Conservation (phyloP, 2,888 invertebrate genomes). For the Chrysotoxum bicinctum region DNA sequence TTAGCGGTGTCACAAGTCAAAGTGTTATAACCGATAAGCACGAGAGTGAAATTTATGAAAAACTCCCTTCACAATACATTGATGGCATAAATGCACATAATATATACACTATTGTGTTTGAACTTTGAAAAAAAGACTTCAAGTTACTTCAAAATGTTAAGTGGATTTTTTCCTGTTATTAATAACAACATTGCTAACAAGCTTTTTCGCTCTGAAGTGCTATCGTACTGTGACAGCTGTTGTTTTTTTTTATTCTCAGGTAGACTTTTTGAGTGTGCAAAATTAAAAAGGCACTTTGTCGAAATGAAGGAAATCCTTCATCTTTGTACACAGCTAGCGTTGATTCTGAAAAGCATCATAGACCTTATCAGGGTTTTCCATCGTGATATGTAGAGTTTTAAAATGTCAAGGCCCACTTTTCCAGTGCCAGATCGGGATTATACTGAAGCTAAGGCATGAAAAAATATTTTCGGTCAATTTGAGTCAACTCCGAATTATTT, state of each 20-base stretch:
- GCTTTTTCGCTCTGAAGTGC: background rate
- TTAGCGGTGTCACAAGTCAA: constrained; percentile 34
- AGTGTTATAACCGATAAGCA: constrained; percentile 20
- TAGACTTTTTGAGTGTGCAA: too few relatives aligned
- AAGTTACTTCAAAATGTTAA: background rate
- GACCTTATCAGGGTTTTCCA: too few relatives aligned
- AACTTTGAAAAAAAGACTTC: background rate
- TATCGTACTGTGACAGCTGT: background rate
- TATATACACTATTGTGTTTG: background rate
- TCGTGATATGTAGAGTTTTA: too few relatives aligned
- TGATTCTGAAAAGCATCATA: too few relatives aligned
- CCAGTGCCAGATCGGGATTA: too few relatives aligned
- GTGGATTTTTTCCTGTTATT: background rate
- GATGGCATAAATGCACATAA: background rate
- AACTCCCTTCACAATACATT: background rate
- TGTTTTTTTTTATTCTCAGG: background rate
- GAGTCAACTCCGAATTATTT: too few relatives aligned
- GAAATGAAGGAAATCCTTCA: too few relatives aligned
- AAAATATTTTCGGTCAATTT: too few relatives aligned
- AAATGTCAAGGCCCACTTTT: too few relatives aligned
- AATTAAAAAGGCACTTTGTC: too few relatives aligned
- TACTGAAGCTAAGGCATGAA: too few relatives aligned
- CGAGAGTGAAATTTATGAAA: background rate
- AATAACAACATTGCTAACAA: background rate
- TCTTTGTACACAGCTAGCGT: too few relatives aligned